Evolutionary conservation across 2,797 vertebrate genomes (phyloP).

Genomic region (Helicolenus hilgendorfi): DNA sequence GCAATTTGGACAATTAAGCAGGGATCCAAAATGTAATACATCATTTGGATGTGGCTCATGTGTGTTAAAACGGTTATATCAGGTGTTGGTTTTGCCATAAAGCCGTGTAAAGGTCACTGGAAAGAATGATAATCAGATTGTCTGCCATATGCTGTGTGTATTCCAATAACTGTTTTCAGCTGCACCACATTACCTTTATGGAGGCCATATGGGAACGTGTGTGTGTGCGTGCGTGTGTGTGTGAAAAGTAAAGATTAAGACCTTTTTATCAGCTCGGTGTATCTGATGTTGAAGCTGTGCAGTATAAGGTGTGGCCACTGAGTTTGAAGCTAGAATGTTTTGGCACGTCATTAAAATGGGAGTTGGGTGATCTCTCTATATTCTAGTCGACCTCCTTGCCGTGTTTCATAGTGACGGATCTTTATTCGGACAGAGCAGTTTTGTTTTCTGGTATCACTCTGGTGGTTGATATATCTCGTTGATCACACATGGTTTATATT

Average conservation of each 20-base stretch:
- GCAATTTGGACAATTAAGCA: background rate
- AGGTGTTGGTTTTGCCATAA: background rate
- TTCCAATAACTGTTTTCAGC: constrained; percentile 7
- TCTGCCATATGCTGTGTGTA: constrained; percentile 8
- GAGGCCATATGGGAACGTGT: background rate
- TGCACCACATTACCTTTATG: constrained; percentile 1
- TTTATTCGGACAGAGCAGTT: background rate
- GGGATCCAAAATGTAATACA: background rate
- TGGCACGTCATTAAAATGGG: constrained; percentile 18
- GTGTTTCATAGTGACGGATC: constrained; percentile 13
- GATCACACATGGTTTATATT: background rate
- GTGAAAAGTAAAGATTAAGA: constrained; percentile 13
- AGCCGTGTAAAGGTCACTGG: constrained; percentile 11
- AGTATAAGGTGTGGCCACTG: background rate
- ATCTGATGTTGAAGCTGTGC: background rate
- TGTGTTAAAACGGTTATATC: background rate
- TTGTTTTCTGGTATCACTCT: too few species aligned
- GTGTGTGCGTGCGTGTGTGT: background rate
- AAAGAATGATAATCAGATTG: background rate
- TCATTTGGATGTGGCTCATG: background rate
- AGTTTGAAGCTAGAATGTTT: background rate
- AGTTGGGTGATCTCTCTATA: constrained; percentile 4
- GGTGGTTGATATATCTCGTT: background rate
- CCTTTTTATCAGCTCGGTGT: constrained; percentile 9
- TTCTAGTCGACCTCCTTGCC: background rate